Conservation (phyloP, 2,113 vertebrate genomes). For the Camelus bactrianus region DNA sequence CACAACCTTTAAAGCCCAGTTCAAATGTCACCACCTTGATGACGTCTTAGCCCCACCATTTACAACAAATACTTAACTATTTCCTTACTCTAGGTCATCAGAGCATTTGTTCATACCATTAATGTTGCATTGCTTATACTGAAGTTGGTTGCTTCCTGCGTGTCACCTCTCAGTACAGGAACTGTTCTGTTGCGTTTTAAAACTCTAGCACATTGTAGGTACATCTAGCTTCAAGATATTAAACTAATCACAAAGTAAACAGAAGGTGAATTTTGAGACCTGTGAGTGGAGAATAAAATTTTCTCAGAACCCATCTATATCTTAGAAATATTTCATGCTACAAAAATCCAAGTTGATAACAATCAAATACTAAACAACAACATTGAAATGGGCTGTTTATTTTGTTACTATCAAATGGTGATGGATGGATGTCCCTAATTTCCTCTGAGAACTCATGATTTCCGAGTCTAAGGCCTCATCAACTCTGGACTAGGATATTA, state of each 20-base stretch:
- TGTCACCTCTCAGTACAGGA: not conserved
- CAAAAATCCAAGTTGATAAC: not conserved
- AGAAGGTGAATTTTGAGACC: not conserved
- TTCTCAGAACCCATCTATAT: not conserved
- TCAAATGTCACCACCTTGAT: not conserved
- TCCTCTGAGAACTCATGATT: not conserved
- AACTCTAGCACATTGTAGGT: not conserved
- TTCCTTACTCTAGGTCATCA: not conserved
- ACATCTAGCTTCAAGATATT: not conserved
- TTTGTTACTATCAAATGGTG: not conserved
- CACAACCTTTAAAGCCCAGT: not conserved
- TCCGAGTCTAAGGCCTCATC: not conserved
- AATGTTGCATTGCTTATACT: not conserved
- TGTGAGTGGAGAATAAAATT: not conserved
- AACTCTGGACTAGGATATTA: not conserved
- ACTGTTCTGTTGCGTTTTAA: not conserved
- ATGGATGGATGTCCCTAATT: not conserved
- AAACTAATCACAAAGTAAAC: not conserved
- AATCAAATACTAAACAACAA: constrained; percentile 10
- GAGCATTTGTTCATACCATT: not conserved
- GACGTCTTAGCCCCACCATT: not conserved
- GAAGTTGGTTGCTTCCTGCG: not conserved
- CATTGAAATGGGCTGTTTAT: not conserved
- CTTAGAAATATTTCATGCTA: not conserved
- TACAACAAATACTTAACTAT: not conserved